Evolutionary conservation across 2,888 invertebrate genomes (phyloP), one percentile per base, ranked within the genome.

Genomic region (Rhagium mordax): DNA sequence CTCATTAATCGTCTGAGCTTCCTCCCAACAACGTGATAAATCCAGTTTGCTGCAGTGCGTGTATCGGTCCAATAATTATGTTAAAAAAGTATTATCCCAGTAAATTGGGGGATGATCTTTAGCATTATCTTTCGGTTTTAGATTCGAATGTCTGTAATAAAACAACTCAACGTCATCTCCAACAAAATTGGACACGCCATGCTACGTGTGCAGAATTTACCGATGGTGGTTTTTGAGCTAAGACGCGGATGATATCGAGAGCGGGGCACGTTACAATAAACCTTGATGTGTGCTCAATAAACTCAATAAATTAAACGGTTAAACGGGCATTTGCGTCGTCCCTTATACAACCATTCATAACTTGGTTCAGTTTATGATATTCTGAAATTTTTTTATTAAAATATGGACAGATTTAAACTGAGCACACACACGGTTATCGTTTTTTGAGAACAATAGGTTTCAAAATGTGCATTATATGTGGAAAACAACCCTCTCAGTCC

Each of bases 141-240:
- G 78, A 81, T 81, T 79, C 80, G 80, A 81, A 83, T 82, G 79
- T 82, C 82, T 80, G 81, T 83, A 83, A 84, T 84, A 83, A 84
- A 83, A 82, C 84, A 83, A 81, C 82, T 81, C 82, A 78, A 81
- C 83, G 80, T 83, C 82, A 83, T 84, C 81, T 83, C 81, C 78
- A 77, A 74, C 81, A 79, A 83, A 84, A 84, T 83, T 83, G 84
- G 82, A 83, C 83, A 81, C 82, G 84, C 84, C 79, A 79, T 81
- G 85, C 85, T 85, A 86, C 86, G 86, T 86, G 86, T 82, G 85
- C 84, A 81, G 86, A 86, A 86, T 86, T 81, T 74, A 49, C 49
- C 27, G 8, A 24, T 65, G 71, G 75, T 68, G 73, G 75, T 71
- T 72, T 75, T 49, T 70, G 73, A 72, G 68, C 78, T 66, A 59